Base-by-base conservation (phyloP, 2,113 vertebrate genomes). In the Centropristis striata region DNA sequence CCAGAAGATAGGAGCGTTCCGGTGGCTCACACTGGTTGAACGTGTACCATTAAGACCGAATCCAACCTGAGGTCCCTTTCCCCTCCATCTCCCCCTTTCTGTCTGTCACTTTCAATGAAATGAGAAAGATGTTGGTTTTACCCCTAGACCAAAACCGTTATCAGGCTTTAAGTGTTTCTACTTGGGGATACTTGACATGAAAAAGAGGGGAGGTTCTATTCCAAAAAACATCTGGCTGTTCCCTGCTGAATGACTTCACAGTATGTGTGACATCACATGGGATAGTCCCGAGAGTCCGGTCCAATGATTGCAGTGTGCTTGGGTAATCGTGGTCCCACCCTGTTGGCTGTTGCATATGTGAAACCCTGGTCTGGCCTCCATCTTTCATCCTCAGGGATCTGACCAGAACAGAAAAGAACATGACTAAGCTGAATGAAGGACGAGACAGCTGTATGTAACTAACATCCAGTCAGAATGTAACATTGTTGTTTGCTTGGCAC, bases 231-330 rank as follows among this genome's bases (percentile, higher is more conserved):
- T 86, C 84, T 89, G 78, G 80, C 84, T 71, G 51, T 41, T 86
- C 57, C 79, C 65, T 65, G 71, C 21, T 64, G 23, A 78, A 68
- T 90, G 16, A 86, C 75, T 70, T 87, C 78, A 86, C 71, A 78
- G 68, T 41, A 51, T 21, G 57, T 63, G 61, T 92, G 89, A 92
- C 83, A 77, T 92, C 90, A 90, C 85, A 84, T 25, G 75, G 86
- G 87, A 86, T 74, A 74, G 85, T 89, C 88, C 85, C 69, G 7
- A 15, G 81, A 82, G 80, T 53, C 53, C 36, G 3, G 41, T 79
- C 87, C 90, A 87, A 51, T 72, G 66, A 81, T 76, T 81, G 83
- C 75, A 57, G 58, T 21, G 57, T 42, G 50, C 64, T 87, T 73
- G 41, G 73, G 81, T 86, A 89, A 85, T 84, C 8, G 4, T 10